Percentiles rank a stretch among this genome's conserved stretches.
phyloP scores from a whole-genome alignment of 2,888 invertebrate genomes.

The Hedya salicella region DNA sequence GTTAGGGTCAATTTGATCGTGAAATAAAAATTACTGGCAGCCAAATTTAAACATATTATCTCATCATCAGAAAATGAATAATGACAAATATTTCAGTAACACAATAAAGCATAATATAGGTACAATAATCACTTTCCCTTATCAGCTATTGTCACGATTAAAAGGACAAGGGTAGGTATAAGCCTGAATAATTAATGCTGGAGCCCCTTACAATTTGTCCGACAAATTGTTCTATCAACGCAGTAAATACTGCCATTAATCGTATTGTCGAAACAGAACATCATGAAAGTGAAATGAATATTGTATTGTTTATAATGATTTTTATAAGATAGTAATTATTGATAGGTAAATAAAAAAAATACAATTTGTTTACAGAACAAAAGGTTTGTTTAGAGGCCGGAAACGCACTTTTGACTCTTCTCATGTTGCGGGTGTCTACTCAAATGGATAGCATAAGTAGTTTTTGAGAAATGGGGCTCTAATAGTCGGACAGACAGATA shows the following conservation, averaged over 20 bases:
- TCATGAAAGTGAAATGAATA: slow-evolving; percentile 8
- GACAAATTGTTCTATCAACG: slow-evolving; percentile 43
- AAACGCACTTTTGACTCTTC: no score
- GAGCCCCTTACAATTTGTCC: slow-evolving; percentile 41
- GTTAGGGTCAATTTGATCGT: no score
- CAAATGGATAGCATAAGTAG: no score
- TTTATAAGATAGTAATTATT: background rate
- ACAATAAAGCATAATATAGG: slow-evolving; percentile 37
- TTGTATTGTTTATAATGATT: background rate
- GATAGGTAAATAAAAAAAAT: no score
- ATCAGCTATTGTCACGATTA: slow-evolving; percentile 42
- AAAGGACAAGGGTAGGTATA: slow-evolving; percentile 43
- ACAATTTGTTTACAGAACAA: no score
- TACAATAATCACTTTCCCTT: slow-evolving; percentile 41
- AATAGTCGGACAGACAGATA: no score
- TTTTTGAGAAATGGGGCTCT: no score
- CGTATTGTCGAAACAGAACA: slow-evolving; percentile 3
- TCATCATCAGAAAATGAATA: background rate
- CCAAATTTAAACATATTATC: background rate
- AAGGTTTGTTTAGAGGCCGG: no score
- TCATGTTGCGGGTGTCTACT: no score
- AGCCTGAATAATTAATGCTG: slow-evolving; percentile 41
- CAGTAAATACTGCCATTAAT: slow-evolving; percentile 38
- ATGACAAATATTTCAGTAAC: slow-evolving; percentile 9
- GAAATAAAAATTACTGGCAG: no score